These are phyloP conservation scores for Hoplodrina ambigua DNA, from an alignment of 2,888 invertebrate genomes.

Conservation along the genomic window DNA sequence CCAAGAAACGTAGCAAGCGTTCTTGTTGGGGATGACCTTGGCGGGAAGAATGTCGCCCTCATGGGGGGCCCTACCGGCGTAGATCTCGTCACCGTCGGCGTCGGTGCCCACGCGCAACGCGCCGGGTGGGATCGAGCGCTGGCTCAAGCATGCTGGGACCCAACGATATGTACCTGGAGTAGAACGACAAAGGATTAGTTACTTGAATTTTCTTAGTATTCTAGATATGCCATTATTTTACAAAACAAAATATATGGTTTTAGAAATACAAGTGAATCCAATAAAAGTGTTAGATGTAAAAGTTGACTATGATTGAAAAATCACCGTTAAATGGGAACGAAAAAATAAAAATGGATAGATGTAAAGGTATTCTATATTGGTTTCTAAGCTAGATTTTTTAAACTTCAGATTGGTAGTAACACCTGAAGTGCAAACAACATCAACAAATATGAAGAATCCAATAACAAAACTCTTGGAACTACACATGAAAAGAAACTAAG, in stretches of 20 bases:
- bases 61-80: constrained; percentile 93
- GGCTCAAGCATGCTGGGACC: constrained; percentile 87
- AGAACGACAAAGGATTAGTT: background rate
- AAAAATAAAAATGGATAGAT: background rate
- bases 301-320: background rate
- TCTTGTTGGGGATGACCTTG: constrained; percentile 92
- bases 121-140: constrained; percentile 86
- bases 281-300: background rate
- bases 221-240: constrained; percentile 11
- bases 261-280: constrained; percentile 17
- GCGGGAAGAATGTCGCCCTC: constrained; percentile 92
- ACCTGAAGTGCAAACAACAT: constrained; percentile 17
- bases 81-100: constrained; percentile 93
- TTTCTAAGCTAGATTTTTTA: background rate
- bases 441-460: background rate
- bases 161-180: constrained; percentile 87
- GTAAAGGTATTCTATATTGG: background rate
- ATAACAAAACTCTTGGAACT: background rate
- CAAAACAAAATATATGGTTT: background rate
- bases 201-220: background rate
- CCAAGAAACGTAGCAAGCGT: constrained; percentile 92
- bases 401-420: constrained; percentile 7
- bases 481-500: background rate
- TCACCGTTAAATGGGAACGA: background rate
- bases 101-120: constrained; percentile 92